Evolutionary conservation across 2,797 vertebrate species (phyloP).

Genomic region (Phataginus tetradactyla): DNA sequence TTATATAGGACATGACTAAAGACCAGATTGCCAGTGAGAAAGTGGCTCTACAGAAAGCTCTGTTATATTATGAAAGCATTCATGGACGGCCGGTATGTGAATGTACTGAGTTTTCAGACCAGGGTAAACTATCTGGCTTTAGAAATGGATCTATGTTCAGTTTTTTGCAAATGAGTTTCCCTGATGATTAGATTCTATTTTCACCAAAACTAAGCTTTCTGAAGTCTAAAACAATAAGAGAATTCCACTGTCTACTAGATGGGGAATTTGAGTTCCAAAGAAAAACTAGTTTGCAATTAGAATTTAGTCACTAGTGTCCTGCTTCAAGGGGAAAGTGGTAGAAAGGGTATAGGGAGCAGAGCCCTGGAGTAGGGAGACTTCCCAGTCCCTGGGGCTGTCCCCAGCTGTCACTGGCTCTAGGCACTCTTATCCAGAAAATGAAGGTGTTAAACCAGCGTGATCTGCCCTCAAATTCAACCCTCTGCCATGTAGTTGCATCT

Average conservation of each 20-base stretch:
- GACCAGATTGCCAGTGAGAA: slow-evolving; percentile 97
- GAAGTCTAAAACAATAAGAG: neutral
- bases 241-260: neutral
- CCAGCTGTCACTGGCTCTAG: neutral
- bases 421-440: neutral
- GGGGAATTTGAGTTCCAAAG: neutral
- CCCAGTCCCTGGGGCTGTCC: neutral
- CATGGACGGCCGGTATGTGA: slow-evolving; percentile 96
- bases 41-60: slow-evolving; percentile 95
- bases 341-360: no score
- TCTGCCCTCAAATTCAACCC: neutral
- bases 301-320: neutral
- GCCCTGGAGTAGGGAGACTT: neutral
- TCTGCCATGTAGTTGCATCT: neutral
- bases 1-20: slow-evolving; percentile 96
- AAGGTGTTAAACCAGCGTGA: neutral
- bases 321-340: neutral
- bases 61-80: slow-evolving; percentile 96
- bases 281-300: slow-evolving; percentile 25
- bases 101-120: neutral
- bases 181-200: neutral
- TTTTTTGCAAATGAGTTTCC: neutral
- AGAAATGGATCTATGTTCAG: neutral
- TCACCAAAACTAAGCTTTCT: neutral
- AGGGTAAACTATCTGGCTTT: neutral